Evolutionary conservation across 2,888 invertebrate genomes (phyloP).

Genomic region (Fissipunctia ypsillon): DNA sequence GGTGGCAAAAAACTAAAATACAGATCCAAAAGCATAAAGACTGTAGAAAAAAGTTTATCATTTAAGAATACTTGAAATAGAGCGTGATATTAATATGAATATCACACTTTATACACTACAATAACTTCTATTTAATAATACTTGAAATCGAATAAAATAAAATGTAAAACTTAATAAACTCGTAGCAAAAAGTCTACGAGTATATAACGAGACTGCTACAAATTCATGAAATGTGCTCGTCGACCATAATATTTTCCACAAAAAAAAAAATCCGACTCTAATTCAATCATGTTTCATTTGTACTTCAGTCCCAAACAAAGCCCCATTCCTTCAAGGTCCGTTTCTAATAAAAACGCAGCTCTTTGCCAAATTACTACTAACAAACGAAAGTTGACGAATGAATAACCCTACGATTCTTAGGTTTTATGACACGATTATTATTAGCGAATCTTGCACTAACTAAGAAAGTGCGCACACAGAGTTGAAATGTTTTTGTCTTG

Average conservation of each 20-base stretch:
- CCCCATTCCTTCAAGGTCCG: constrained; percentile 32
- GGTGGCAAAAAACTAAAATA: no score
- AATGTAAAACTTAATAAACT: not conserved
- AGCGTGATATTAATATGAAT: no score
- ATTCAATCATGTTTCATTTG: not conserved
- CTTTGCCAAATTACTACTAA: constrained; percentile 54
- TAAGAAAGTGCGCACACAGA: not conserved
- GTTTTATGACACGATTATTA: constrained; percentile 31
- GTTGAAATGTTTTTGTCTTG: not conserved
- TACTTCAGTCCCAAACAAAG: not conserved
- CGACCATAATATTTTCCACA: not conserved
- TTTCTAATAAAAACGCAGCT: constrained; percentile 19
- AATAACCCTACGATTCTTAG: constrained; percentile 22
- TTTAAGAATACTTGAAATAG: no score
- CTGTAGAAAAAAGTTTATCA: no score
- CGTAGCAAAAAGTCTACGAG: not conserved
- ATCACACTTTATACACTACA: no score
- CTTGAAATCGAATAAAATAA: not conserved
- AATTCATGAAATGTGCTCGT: not conserved
- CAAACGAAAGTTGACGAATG: constrained; percentile 38
- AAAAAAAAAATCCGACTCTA: not conserved
- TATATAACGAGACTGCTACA: not conserved
- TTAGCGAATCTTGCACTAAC: not conserved
- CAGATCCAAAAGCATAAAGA: no score
- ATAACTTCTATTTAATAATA: no score